Percentiles rank a stretch among this genome's conserved stretches.
Evolutionary conservation across 2,797 vertebrate genomes (phyloP).

Genomic region (Acipenser transmontanus): DNA sequence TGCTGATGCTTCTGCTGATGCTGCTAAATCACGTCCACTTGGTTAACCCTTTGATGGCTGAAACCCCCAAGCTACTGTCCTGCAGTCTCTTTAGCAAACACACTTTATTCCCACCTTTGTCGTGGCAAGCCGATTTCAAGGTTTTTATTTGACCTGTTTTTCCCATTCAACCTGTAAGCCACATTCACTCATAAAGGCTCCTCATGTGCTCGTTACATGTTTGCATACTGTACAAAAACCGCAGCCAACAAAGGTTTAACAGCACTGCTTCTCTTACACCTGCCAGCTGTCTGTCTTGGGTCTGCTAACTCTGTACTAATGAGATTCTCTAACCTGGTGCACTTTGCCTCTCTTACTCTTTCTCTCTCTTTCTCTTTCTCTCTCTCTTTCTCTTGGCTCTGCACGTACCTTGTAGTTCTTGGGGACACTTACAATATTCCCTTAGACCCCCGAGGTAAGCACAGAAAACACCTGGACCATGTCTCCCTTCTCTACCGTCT

Average conservation of each 20-base stretch:
- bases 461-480: constrained; percentile 10
- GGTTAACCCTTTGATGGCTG: constrained; percentile 1
- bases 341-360: constrained; percentile 60
- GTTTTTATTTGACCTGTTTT: background rate
- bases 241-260: constrained; percentile 14
- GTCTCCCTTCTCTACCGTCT: background rate
- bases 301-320: constrained; percentile 61
- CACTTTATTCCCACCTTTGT: too few species aligned
- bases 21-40: background rate
- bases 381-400: constrained; percentile 60
- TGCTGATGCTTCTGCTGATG: background rate
- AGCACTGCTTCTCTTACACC: constrained; percentile 27
- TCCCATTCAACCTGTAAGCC: background rate
- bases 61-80: background rate
- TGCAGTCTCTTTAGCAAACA: too few species aligned
- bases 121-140: too few species aligned
- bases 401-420: constrained; percentile 84
- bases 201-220: background rate
- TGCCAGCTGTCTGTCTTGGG: constrained; percentile 45
- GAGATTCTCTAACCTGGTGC: constrained; percentile 76
- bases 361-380: constrained; percentile 50
- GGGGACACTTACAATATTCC: constrained; percentile 99
- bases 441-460: constrained; percentile 99
- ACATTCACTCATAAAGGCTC: background rate
- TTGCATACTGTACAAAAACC: background rate